Evolutionary conservation across 2,888 invertebrate genomes (phyloP).

Genomic region (Ectemnius continuus): DNA sequence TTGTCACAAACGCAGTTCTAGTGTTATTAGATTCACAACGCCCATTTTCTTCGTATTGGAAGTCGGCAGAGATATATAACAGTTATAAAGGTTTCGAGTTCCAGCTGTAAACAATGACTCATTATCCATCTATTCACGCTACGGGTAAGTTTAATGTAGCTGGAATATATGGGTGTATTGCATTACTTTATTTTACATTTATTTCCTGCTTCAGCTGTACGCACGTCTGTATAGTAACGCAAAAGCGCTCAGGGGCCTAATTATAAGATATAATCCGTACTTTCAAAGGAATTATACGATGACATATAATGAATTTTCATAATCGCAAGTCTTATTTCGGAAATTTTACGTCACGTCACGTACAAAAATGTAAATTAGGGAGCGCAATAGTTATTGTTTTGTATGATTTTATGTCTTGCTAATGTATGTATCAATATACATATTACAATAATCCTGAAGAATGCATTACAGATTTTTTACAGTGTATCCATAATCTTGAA

Average conservation of each 20-base stretch:
- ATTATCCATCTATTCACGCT: neutral
- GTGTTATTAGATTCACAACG: neutral
- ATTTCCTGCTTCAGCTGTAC: neutral
- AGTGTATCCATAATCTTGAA: constrained; percentile 30
- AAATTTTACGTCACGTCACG: too few relatives aligned
- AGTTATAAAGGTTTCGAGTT: neutral
- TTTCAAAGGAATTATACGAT: too few relatives aligned
- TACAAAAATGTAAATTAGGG: too few relatives aligned
- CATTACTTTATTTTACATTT: neutral
- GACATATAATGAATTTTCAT: too few relatives aligned
- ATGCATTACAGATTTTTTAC: constrained; percentile 5
- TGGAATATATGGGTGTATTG: neutral
- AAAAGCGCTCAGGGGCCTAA: neutral
- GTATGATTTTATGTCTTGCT: neutral
- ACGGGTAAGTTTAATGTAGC: constrained; percentile 1
- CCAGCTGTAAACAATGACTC: neutral
- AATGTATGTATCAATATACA: constrained; percentile 1
- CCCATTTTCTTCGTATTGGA: neutral
- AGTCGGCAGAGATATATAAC: neutral
- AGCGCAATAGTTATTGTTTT: neutral
- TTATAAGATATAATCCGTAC: neutral
- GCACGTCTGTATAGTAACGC: constrained; percentile 3
- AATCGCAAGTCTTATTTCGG: too few relatives aligned
- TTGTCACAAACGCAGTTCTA: neutral
- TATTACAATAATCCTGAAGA: constrained; percentile 7